These are phyloP conservation scores for Phalacrocorax pelagicus DNA, from an alignment of 2,113 vertebrate species.

Conservation along the genomic window DNA sequence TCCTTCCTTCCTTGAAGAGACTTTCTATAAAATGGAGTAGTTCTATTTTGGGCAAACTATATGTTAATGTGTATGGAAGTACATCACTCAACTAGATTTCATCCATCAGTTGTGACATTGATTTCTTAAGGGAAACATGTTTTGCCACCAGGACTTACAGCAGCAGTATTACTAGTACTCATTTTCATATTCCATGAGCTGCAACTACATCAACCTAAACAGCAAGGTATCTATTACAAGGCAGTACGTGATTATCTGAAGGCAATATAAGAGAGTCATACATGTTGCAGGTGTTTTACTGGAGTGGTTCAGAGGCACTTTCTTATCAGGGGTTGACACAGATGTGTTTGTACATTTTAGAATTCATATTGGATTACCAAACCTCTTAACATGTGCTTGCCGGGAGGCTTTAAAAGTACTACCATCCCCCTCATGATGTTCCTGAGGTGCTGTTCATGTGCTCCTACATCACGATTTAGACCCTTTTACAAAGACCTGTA, in stretches of 20 bases:
- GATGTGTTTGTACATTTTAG: not conserved
- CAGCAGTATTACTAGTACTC: not conserved
- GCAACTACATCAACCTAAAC: not conserved
- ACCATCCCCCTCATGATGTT: accelerated
- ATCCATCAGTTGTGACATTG: not conserved
- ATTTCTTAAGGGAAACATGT: not conserved
- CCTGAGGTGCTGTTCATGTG: not conserved
- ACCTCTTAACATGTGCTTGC: not conserved
- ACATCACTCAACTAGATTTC: not conserved
- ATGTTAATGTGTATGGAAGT: not conserved
- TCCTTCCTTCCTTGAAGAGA: not conserved
- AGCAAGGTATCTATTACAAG: not conserved
- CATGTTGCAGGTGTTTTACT: not conserved
- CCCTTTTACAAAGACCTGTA: not conserved
- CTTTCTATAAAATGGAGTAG: not conserved
- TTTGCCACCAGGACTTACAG: not conserved
- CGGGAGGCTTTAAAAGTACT: not conserved
- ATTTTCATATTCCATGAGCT: not conserved
- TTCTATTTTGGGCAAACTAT: not conserved
- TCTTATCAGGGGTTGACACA: not conserved
- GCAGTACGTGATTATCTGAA: not conserved
- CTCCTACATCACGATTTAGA: not conserved
- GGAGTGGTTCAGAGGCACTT: not conserved
- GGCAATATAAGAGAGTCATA: not conserved
- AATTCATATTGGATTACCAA: not conserved